Percentiles rank a stretch among this genome's conserved stretches.
Evolutionary conservation across 2,113 vertebrate genomes (phyloP).

Genomic region (Odocoileus hemionus): DNA sequence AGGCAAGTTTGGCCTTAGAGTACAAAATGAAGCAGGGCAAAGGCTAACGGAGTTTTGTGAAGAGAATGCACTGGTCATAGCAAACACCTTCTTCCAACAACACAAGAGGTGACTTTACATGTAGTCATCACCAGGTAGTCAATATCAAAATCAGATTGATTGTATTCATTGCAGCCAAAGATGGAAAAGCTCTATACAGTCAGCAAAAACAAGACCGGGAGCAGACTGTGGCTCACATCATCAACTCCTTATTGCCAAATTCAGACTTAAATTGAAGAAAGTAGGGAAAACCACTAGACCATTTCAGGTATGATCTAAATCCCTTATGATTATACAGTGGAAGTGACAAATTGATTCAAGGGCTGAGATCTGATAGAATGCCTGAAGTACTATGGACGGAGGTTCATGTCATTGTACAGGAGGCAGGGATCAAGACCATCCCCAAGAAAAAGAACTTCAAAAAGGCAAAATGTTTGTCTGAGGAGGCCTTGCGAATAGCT

Average conservation of each 20-base stretch:
- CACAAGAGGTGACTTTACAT: background rate
- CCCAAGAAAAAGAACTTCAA: background rate
- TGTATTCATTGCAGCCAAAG: background rate
- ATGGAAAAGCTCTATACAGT: background rate
- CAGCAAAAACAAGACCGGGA: background rate
- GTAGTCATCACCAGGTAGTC: background rate
- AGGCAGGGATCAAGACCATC: background rate
- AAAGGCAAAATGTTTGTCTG: background rate
- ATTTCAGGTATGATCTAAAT: background rate
- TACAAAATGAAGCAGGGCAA: background rate
- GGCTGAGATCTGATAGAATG: background rate
- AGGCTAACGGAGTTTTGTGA: background rate
- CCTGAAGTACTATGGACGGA: background rate
- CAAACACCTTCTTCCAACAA: background rate
- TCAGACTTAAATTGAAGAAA: background rate
- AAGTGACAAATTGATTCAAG: background rate
- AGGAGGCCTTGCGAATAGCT: background rate
- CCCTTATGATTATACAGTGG: background rate
- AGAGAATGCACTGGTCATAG: background rate
- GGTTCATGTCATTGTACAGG: background rate
- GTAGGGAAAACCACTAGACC: background rate
- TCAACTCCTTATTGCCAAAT: background rate
- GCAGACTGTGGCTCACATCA: background rate
- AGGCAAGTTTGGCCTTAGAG: background rate
- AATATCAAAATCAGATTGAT: background rate